Conservation (phyloP, 2,888 invertebrate species). For the Scrobipalpa atriplicella region DNA sequence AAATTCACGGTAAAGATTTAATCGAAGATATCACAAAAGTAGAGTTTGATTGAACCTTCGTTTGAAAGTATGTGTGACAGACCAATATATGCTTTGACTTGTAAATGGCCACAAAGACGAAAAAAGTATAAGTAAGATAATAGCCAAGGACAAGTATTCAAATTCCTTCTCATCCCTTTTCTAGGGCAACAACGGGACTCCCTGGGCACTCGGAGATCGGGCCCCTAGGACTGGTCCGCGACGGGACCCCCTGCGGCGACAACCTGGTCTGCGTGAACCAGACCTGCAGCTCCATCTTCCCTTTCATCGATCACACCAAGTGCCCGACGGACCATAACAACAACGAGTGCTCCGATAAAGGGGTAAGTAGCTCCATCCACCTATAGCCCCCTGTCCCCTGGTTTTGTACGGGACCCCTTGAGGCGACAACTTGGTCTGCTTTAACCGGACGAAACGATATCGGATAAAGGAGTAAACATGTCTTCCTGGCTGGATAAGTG, state of each 20-base stretch:
- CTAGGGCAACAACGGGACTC: slow-evolving; percentile 89
- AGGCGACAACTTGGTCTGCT: no score
- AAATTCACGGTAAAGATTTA: background rate
- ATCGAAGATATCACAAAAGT: no score
- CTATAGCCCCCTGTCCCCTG: no score
- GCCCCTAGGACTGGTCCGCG: slow-evolving; percentile 94
- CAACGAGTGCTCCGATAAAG: slow-evolving; percentile 96
- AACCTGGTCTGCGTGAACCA: slow-evolving; percentile 97
- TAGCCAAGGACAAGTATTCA: background rate
- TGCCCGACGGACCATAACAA: slow-evolving; percentile 96
- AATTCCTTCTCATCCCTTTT: slow-evolving; percentile 35
- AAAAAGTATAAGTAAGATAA: no score
- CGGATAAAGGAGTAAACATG: no score
- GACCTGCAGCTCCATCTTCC: slow-evolving; percentile 93
- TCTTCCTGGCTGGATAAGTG: no score
- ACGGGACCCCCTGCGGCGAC: slow-evolving; percentile 97
- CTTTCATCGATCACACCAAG: slow-evolving; percentile 91
- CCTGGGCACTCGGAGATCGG: slow-evolving; percentile 85
- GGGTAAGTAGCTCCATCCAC: slow-evolving; percentile 89
- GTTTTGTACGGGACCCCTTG: no score
- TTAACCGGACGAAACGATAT: no score
- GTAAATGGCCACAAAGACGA: no score
- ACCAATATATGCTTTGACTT: no score
- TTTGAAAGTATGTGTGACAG: no score
- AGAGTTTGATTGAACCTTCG: no score